Evolutionary conservation across 2,113 vertebrate species (phyloP).

Genomic region (Jaculus jaculus): DNA sequence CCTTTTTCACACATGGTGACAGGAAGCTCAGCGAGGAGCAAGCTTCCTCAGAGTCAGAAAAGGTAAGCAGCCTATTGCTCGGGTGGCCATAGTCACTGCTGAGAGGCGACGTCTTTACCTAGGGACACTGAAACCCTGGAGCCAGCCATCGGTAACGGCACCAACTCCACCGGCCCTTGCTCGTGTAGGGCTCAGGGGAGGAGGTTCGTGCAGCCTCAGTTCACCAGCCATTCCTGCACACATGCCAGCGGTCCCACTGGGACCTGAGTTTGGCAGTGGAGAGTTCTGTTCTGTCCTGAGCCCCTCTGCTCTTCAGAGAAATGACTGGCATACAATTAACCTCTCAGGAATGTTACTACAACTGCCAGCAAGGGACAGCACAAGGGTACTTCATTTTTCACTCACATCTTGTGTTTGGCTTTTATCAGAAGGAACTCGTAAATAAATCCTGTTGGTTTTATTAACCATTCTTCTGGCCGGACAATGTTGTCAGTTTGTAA

Average conservation of each 20-base stretch:
- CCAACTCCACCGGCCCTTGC: too few species aligned
- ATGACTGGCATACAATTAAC: not conserved
- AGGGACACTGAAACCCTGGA: too few species aligned
- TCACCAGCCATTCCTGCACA: not conserved
- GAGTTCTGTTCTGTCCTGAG: not conserved
- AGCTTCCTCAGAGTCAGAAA: not conserved
- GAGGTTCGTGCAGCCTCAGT: not conserved
- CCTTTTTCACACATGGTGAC: not conserved
- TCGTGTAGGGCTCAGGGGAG: not conserved
- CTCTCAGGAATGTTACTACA: not conserved
- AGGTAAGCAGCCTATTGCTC: not conserved
- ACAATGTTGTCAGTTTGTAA: constrained; percentile 13
- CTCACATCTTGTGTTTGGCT: constrained; percentile 50
- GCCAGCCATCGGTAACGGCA: not conserved
- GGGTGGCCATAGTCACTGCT: not conserved
- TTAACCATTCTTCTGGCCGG: constrained; percentile 43
- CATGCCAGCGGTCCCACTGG: not conserved
- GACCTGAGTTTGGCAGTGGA: not conserved
- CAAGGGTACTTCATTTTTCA: not conserved
- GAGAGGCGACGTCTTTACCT: not conserved
- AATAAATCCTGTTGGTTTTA: constrained; percentile 59
- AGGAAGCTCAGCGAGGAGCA: not conserved
- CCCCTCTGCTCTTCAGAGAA: not conserved
- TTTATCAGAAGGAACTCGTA: constrained; percentile 60
- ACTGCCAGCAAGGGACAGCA: not conserved